Conservation (phyloP, 2,888 invertebrate genomes). For the Axea sp. region DNA sequence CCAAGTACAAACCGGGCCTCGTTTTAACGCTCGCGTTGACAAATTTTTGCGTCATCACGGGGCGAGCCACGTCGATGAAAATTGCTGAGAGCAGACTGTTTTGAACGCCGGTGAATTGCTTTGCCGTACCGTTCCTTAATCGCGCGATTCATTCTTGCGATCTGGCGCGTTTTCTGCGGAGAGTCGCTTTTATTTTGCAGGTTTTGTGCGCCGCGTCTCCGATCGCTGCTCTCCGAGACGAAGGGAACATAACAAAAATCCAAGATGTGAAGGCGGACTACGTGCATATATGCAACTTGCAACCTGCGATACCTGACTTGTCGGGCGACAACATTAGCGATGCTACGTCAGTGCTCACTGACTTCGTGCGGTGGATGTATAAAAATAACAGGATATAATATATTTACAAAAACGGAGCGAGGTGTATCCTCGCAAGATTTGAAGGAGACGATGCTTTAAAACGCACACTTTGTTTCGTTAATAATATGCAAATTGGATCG, state of each 20-base stretch:
- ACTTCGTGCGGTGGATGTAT: conserved; percentile 54
- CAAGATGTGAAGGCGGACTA: conserved; percentile 43
- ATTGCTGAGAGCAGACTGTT: conserved; percentile 18
- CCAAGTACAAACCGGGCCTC: conserved; percentile 2
- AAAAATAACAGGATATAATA: conserved; percentile 58
- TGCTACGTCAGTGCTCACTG: conserved; percentile 50
- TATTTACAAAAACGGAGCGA: conserved; percentile 48
- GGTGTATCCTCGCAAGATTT: conserved; percentile 12
- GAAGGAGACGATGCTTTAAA: conserved; percentile 12
- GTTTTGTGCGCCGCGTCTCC: not conserved
- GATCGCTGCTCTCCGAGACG: conserved; percentile 8
- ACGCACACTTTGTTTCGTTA: conserved; percentile 9
- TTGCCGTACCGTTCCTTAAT: too few relatives aligned
- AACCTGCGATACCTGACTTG: conserved; percentile 59
- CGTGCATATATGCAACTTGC: conserved; percentile 48
- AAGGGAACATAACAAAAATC: conserved; percentile 24
- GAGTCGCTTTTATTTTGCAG: not conserved
- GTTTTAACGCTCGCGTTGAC: conserved; percentile 19
- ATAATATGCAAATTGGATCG: conserved; percentile 4
- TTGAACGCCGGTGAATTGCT: conserved; percentile 2
- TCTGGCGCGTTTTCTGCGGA: too few relatives aligned
- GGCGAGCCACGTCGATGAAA: too few relatives aligned
- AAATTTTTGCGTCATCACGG: conserved; percentile 7
- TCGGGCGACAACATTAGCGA: conserved; percentile 60
- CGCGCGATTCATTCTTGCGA: too few relatives aligned